Conservation (phyloP, 2,888 invertebrate species). For the Cheilosia scutellata region DNA sequence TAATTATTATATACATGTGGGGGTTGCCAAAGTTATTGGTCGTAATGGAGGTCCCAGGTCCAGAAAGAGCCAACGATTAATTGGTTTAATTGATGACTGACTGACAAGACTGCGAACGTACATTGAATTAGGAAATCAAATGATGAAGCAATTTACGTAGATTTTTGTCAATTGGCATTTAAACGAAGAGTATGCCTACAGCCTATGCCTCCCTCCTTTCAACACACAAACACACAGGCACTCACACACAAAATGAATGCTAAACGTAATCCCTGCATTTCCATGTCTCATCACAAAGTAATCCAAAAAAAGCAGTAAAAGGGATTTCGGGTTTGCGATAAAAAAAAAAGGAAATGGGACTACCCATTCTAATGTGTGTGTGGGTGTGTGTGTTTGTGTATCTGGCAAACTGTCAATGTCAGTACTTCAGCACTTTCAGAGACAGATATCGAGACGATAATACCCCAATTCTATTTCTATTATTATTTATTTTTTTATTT, state of each 20-base stretch:
- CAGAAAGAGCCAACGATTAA: conserved; percentile 49
- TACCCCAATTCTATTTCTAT: conserved; percentile 59
- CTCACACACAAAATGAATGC: conserved; percentile 65
- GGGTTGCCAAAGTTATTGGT: conserved; percentile 25
- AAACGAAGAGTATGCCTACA: conserved; percentile 14
- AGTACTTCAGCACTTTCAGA: conserved; percentile 24
- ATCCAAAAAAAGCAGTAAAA: conserved; percentile 67
- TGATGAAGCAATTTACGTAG: conserved; percentile 70
- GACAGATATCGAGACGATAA: conserved; percentile 62
- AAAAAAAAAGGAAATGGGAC: conserved; percentile 32
- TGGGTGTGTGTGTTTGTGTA: conserved; percentile 33
- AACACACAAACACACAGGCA: conserved; percentile 28
- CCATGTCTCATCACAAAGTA: conserved; percentile 72
- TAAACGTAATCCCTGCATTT: conserved; percentile 72
- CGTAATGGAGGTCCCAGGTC: conserved; percentile 1
- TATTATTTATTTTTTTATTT: conserved; percentile 5
- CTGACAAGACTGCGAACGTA: conserved; percentile 62
- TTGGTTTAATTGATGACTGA: conserved; percentile 72
- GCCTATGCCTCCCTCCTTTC: background rate
- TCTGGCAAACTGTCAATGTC: conserved; percentile 22
- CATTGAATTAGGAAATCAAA: conserved; percentile 72
- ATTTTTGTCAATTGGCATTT: conserved; percentile 62
- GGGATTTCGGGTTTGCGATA: conserved; percentile 68
- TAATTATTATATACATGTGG: conserved; percentile 32
- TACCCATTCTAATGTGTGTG: conserved; percentile 17